Base-by-base conservation (phyloP, 2,888 invertebrate genomes). In the Biston stratarius region DNA sequence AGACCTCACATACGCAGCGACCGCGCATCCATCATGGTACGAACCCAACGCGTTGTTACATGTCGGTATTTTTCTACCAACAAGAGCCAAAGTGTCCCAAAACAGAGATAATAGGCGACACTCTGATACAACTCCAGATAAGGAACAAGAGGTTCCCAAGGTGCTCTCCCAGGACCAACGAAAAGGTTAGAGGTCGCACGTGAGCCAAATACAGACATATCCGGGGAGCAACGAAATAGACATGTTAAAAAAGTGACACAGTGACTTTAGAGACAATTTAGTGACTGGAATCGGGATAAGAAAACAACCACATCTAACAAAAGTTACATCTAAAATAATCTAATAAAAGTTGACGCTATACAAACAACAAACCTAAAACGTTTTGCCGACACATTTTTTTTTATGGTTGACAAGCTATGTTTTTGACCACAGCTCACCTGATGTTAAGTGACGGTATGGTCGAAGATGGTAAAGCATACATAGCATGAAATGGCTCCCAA, bases 61-160 rank as follows among this genome's bases (percentile, higher is more conserved):
- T 82, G 85, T 86, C 87, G 85, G 85, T 85, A 59, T 40, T 15
- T 59, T 36, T 57, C 59, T 49, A 80, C 83, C 80, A 84, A 92
- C 92, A 91, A 89, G 90, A 87, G 83, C 87, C 88, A 90, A 91
- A 91, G 88, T 89, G 89, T 61, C 84, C 87, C 87, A 84, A 85
- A 87, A 84, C 84, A 79, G 82, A 93, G 94, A 94, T 94, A 93
- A 92, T 92, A 84, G 92, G 88, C 89, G 91, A 93, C 93, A 93
- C 85, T 86, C 83, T 84, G 93, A 94, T 94, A 94, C 94, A 92
- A 90, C 86, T 80, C 79, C 74, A 89, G 93, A 94, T 94, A 93
- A 92, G 84, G 79, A 77, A 73, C 79, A 83, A 85, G 84, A 85
- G 88, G 89, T 92, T 93, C 94, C 91, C 92, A 84, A 83, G 82